Evolutionary conservation across 2,113 vertebrate genomes (phyloP).

Genomic region (Chelonoidis abingdonii): DNA sequence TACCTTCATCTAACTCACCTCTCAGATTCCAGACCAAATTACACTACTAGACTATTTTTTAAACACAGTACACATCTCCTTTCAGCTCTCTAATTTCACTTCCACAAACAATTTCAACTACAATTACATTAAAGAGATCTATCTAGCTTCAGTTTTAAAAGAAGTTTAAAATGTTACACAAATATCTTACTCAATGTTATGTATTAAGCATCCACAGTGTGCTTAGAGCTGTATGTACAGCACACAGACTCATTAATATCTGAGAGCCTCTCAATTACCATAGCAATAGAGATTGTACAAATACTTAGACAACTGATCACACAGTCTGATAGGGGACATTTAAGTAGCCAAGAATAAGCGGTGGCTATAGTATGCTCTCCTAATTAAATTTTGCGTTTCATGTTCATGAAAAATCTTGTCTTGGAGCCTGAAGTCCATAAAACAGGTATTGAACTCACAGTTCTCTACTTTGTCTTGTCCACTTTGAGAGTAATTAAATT

Average conservation of each 20-base stretch:
- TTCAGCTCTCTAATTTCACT: neutral
- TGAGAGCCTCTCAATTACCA: neutral
- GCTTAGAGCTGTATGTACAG: neutral
- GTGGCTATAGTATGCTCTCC: neutral
- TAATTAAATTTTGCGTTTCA: neutral
- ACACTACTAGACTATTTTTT: neutral
- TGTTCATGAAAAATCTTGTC: neutral
- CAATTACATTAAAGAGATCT: neutral
- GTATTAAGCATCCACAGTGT: neutral
- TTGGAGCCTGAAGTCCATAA: neutral
- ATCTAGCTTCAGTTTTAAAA: neutral
- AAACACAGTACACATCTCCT: neutral
- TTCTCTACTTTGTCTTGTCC: neutral
- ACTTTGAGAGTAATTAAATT: neutral
- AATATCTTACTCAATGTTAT: neutral
- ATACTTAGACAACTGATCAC: neutral
- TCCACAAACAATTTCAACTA: neutral
- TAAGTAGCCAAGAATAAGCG: neutral
- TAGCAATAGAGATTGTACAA: neutral
- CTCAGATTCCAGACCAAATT: neutral
- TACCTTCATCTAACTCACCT: neutral
- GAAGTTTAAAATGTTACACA: neutral
- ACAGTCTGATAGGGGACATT: neutral
- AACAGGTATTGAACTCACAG: neutral
- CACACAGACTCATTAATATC: neutral